These are phyloP conservation scores for Neoitamus cyanurus DNA, from an alignment of 2,888 invertebrate genomes.

Conservation along the genomic window DNA sequence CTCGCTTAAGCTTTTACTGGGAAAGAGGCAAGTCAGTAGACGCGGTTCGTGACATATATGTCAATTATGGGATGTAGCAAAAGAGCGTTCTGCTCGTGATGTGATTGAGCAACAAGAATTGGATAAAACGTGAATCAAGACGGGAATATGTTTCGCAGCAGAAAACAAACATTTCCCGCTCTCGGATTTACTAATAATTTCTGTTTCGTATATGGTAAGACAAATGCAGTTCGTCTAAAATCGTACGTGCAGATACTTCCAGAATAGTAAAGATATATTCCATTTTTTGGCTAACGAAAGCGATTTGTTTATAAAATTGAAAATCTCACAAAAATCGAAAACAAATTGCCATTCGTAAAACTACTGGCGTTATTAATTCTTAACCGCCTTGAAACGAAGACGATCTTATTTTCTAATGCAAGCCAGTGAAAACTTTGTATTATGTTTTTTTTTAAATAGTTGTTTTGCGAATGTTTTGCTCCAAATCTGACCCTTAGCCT, in stretches of 20 bases:
- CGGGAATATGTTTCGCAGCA: not conserved
- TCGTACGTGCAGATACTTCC: not conserved
- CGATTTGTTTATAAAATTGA: too few species aligned
- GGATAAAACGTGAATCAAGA: not conserved
- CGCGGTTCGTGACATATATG: not conserved
- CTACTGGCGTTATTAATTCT: too few species aligned
- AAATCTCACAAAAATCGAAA: too few species aligned
- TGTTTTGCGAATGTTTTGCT: too few species aligned
- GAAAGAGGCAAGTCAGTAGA: not conserved
- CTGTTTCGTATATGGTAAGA: not conserved
- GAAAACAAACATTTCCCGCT: not conserved
- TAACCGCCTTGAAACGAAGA: too few species aligned
- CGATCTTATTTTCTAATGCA: too few species aligned
- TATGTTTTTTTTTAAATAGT: too few species aligned
- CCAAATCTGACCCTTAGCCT: too few species aligned
- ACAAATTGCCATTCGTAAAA: too few species aligned
- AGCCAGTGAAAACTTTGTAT: too few species aligned
- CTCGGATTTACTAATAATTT: not conserved
- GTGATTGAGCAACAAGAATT: not conserved
- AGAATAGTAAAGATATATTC: not conserved
- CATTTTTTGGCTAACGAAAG: too few species aligned
- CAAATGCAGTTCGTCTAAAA: not conserved
- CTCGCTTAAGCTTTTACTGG: not conserved
- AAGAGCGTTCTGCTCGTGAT: conserved; percentile 3
- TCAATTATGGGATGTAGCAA: not conserved